These are phyloP conservation scores for Lacerta viridis DNA, from an alignment of 2,797 vertebrate species.

Conservation along the genomic window DNA sequence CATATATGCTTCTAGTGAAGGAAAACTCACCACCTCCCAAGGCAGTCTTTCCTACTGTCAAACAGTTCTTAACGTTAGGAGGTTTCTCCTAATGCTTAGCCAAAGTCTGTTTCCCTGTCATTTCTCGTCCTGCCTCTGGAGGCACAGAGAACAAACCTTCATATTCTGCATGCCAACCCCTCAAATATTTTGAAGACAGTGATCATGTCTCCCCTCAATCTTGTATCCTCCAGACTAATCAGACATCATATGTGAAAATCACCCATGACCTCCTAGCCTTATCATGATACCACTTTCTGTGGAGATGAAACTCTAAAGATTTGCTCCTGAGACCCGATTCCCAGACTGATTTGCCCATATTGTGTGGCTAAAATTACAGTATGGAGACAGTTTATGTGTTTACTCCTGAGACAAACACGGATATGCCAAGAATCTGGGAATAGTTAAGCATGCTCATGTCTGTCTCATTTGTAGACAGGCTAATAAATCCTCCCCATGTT, in stretches of 20 bases:
- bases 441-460: constrained; percentile 1
- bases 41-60: too few relatives aligned
- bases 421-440: constrained; percentile 23
- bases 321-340: constrained; percentile 12
- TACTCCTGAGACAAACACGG: constrained; percentile 28
- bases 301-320: not conserved
- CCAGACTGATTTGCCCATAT: constrained; percentile 17
- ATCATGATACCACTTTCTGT: not conserved
- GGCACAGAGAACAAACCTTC: not conserved
- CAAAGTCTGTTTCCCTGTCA: not conserved
- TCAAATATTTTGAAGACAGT: not conserved
- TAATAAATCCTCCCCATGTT: constrained; percentile 34
- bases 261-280: not conserved
- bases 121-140: not conserved
- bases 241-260: not conserved
- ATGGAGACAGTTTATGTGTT: not conserved
- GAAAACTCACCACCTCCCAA: too few relatives aligned
- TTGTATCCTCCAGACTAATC: not conserved
- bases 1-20: too few relatives aligned
- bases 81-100: too few relatives aligned
- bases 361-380: constrained; percentile 10
- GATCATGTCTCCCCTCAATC: not conserved
- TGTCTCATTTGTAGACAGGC: constrained; percentile 19
- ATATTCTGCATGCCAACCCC: not conserved
- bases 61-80: too few relatives aligned